These are phyloP conservation scores for Heliornis fulica DNA, from an alignment of 2,113 vertebrate genomes.

Conservation along the genomic window DNA sequence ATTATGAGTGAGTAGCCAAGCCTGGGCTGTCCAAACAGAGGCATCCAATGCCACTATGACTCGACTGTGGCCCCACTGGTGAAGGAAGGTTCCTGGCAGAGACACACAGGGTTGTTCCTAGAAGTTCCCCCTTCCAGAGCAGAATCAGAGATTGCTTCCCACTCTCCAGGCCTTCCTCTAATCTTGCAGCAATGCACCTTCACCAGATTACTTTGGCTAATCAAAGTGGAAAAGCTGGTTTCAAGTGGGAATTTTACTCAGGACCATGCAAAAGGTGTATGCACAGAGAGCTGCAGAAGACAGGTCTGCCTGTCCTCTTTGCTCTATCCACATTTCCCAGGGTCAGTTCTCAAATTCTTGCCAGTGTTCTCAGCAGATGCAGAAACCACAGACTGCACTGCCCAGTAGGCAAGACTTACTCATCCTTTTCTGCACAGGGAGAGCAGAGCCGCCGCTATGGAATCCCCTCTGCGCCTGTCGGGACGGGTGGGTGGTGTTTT, in stretches of 20 bases:
- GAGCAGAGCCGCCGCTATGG: neutral
- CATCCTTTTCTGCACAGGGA: neutral
- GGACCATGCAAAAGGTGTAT: neutral
- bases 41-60: neutral
- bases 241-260: neutral
- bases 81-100: neutral
- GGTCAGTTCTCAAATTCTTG: neutral
- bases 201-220: neutral
- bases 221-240: neutral
- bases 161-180: neutral
- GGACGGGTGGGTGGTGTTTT: neutral
- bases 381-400: neutral
- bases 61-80: neutral
- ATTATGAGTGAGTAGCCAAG: neutral
- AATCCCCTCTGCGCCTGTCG: neutral
- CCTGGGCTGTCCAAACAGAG: neutral
- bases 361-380: neutral
- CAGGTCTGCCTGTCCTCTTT: neutral
- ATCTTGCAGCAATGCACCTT: neutral
- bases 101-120: neutral
- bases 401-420: neutral
- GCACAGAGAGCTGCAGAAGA: neutral
- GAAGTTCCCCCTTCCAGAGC: neutral
- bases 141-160: neutral
- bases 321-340: neutral